These are phyloP conservation scores for Clupea harengus DNA, from an alignment of 2,113 vertebrate species.

Conservation along the genomic window DNA sequence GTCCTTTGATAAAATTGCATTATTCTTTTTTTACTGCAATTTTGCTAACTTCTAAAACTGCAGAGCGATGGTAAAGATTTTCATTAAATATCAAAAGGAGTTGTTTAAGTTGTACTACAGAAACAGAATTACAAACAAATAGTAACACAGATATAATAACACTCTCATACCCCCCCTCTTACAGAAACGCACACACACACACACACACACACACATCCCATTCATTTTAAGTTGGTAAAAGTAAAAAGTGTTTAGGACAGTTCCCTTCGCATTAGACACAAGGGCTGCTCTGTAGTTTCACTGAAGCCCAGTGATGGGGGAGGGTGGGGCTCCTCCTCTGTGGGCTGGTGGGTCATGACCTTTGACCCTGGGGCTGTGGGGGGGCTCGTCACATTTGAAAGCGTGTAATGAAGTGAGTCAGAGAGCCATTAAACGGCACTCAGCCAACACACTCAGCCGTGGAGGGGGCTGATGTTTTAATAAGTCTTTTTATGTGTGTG, in stretches of 20 bases:
- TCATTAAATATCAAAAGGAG: background rate
- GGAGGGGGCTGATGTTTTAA: constrained; percentile 59
- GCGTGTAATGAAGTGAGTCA: constrained; percentile 73
- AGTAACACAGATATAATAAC: background rate
- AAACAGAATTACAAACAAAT: background rate
- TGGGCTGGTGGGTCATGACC: constrained; percentile 54
- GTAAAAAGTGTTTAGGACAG: background rate
- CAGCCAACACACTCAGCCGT: constrained; percentile 57
- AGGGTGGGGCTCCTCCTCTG: background rate
- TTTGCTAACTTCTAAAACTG: background rate
- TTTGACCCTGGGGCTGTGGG: constrained; percentile 56
- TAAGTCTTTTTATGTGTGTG: constrained; percentile 63
- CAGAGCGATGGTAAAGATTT: background rate
- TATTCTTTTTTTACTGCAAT: background rate
- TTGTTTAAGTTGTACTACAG: background rate
- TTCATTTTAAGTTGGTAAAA: background rate
- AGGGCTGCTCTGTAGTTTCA: background rate
- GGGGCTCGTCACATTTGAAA: constrained; percentile 58
- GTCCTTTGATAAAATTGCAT: background rate
- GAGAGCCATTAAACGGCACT: constrained; percentile 51
- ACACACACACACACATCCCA: background rate
- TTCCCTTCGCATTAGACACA: background rate
- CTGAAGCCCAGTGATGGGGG: background rate
- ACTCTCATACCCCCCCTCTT: background rate
- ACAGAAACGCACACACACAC: background rate